Evolutionary conservation across 2,113 vertebrate genomes (phyloP), one percentile per base, ranked within the genome.

Genomic region (Xiphophorus couchianus): DNA sequence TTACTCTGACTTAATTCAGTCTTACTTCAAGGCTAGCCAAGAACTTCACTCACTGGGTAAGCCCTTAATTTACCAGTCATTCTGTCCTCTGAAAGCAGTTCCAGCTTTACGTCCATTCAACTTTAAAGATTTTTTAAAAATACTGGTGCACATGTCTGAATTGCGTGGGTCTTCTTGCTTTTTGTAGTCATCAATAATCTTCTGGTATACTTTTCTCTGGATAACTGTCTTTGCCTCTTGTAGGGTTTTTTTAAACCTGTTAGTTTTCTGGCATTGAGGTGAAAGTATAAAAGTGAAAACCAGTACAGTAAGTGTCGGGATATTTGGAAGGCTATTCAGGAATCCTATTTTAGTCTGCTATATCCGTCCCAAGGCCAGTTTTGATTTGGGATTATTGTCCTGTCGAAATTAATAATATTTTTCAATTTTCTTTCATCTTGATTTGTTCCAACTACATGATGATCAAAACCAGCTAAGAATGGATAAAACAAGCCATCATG

Each of bases 41-140:
- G 44, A 62, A 37, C 62, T 70, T 63, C 69, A 37, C 51, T 71
- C 67, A 2, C 76, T 63, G 15, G 62, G 64, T 29, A 51, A 71
- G 15, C 48, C 58, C 54, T 5, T 64, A 73, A 82, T 78, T 48
- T 28, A 44, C 77, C 66, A 25, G 69, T 79, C 79, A 70, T 69
- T 74, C 66, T 73, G 73, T 71, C 42, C 25, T 85, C 29, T 69
- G 29, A 5, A 14, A 71, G 30, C 73, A 8, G 51, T 73, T 61
- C 77, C 25, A 60, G 76, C 66, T 66, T 44, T 33, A 3, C 5
- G 1, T 66, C 11, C 30, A 54, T n/a, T 54, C 19, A 54, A 15
- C 15, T 51, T 15, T 17, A 22, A 15, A 17, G 44, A 51, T 51
- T 51, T 17, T 51, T 54, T n/a, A n/a, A 9, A 54, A 9, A 8